phyloP scores from a whole-genome alignment of 2,888 invertebrate species.

The Pelosia muscerda region DNA sequence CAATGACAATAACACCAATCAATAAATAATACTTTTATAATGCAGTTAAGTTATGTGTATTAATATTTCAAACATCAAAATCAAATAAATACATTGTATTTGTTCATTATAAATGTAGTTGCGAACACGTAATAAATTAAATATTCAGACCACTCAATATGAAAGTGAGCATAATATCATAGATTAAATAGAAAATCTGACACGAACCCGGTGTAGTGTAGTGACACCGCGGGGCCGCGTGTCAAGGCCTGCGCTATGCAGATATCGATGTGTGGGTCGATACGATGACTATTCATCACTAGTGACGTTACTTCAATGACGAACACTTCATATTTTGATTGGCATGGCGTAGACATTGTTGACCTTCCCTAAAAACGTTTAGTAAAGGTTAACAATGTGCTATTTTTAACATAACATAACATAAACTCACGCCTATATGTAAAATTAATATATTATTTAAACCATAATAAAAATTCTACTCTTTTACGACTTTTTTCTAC shows the following conservation, averaged over 20 bases:
- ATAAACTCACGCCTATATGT: too few species aligned
- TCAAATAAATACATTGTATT: constrained; percentile 32
- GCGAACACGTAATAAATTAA: constrained; percentile 42
- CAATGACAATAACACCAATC: not conserved
- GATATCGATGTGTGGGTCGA: constrained; percentile 72
- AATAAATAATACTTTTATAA: not conserved
- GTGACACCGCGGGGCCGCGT: constrained; percentile 50
- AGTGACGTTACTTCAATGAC: constrained; percentile 59
- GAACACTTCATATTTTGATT: constrained; percentile 33
- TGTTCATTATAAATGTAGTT: constrained; percentile 17
- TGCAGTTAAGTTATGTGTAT: constrained; percentile 22
- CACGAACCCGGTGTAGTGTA: constrained; percentile 45
- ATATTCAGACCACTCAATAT: constrained; percentile 40
- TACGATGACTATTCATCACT: constrained; percentile 53
- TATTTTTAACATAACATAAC: not conserved
- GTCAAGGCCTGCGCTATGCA: constrained; percentile 80
- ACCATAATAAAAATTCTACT: too few species aligned
- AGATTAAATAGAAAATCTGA: constrained; percentile 53
- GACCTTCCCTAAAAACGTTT: constrained; percentile 17
- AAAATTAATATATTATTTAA: too few species aligned
- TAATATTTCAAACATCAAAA: constrained; percentile 17
- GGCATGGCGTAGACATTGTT: constrained; percentile 8
- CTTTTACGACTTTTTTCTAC: too few species aligned
- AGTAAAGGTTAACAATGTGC: not conserved
- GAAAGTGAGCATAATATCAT: constrained; percentile 43